phyloP scores from a whole-genome alignment of 2,888 invertebrate species.

The Coelinius sp. region DNA sequence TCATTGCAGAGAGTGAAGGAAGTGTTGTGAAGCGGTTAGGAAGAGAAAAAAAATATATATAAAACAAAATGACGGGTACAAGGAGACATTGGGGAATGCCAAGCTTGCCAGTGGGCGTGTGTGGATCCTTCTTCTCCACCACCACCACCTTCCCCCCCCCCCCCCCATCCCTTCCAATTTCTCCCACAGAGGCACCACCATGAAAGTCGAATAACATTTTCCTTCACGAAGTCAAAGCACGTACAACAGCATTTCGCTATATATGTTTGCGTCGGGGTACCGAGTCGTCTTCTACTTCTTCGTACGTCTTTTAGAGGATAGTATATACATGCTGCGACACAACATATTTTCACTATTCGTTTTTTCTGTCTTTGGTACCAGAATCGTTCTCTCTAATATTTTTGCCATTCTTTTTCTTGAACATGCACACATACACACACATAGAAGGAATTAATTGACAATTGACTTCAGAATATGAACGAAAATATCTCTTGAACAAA shows the following conservation, averaged over 20 bases:
- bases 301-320: slow-evolving; percentile 23
- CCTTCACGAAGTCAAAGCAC: slow-evolving; percentile 51
- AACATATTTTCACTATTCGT: slow-evolving; percentile 23
- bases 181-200: slow-evolving; percentile 18
- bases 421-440: no score
- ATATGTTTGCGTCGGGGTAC: slow-evolving; percentile 39
- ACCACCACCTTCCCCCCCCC: slow-evolving; percentile 1
- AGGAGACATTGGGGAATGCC: slow-evolving; percentile 30
- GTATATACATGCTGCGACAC: slow-evolving; percentile 22
- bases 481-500: no score
- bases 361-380: slow-evolving; percentile 16
- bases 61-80: slow-evolving; percentile 33
- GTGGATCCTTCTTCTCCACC: slow-evolving; percentile 35
- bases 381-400: no score
- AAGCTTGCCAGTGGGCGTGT: slow-evolving; percentile 35
- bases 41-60: slow-evolving; percentile 38
- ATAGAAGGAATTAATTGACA: no score
- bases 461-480: no score
- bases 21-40: slow-evolving; percentile 14
- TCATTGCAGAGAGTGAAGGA: slow-evolving; percentile 14
- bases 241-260: slow-evolving; percentile 49
- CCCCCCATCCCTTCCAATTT: neutral
- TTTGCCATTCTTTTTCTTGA: no score
- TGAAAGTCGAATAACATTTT: slow-evolving; percentile 49
- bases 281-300: slow-evolving; percentile 34